Base-by-base conservation (phyloP, 2,113 vertebrate genomes). In the Elephantulus edwardii region DNA sequence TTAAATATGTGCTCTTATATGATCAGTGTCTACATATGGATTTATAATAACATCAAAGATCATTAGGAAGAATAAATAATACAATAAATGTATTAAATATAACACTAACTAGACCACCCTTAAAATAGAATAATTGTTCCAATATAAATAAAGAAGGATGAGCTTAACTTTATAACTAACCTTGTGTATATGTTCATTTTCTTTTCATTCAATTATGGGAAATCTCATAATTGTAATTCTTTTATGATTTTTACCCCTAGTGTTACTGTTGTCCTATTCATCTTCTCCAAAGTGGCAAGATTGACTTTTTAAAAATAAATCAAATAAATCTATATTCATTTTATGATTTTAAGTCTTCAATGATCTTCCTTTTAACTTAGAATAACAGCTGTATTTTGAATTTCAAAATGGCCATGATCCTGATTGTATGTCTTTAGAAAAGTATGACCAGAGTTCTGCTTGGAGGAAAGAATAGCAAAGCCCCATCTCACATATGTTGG, bases 351-450 rank as follows among this genome's bases (percentile, higher is more conserved):
- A 84, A 84, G n/a, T 14, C 30, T 42, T 38, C 30, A 93, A 12
- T 28, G 6, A 0, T 22, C 20, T 68, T 14, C 14, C 5, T 16
- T 66, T 52, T 10, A 10, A 42, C 33, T 58, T 60, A 70, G 26
- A 70, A 54, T 28, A 60, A n/a, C 44, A 83, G 1, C 28, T 22
- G 44, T 84, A 58, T 22, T 64, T 17, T 12, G 10, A 1, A 17
- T 28, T 44, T 84, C 8, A 48, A 72, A 60, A 7, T 0, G 8
- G 1, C 11, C 6, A 50, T 19, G 2, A 70, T 19, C 8, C 46
- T 62, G 2, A 0, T 40, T 16, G 11, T 0, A 0, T 40, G 24
- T 66, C 3, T n/a, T 16, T 30, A n/a, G n/a, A n/a, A n/a, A n/a
- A n/a, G n/a, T n/a, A n/a, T n/a, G n/a, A n/a, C n/a, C n/a, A n/a